These are phyloP conservation scores for Argentina silus DNA, from an alignment of 2,797 vertebrate genomes.

Conservation along the genomic window DNA sequence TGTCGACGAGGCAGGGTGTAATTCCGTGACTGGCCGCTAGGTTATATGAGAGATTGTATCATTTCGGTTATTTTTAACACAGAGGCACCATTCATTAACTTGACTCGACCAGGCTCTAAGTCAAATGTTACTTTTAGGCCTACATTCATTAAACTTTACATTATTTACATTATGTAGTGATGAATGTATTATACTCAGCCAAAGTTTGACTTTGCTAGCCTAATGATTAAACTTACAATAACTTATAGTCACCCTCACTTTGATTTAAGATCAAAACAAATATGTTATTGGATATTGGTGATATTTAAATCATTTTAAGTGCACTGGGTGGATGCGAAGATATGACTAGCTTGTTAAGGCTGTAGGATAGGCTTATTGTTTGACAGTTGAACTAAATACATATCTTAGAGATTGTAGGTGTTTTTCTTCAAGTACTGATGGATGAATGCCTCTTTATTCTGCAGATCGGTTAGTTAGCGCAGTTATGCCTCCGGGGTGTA, in stretches of 20 bases:
- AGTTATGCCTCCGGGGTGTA: neutral
- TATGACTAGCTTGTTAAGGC: too few relatives aligned
- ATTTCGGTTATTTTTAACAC: constrained; percentile 50
- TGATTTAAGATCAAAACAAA: too few relatives aligned
- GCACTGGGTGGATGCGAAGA: too few relatives aligned
- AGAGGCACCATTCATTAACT: constrained; percentile 61
- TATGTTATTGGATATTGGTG: too few relatives aligned
- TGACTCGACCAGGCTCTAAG: constrained; percentile 17
- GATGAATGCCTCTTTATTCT: neutral
- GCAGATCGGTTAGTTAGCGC: neutral
- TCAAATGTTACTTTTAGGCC: neutral
- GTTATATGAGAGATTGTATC: neutral
- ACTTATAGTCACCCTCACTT: too few relatives aligned
- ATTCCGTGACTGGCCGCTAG: constrained; percentile 46
- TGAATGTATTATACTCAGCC: too few relatives aligned
- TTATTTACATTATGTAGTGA: too few relatives aligned
- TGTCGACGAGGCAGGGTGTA: constrained; percentile 28
- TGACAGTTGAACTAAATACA: too few relatives aligned
- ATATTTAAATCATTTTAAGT: too few relatives aligned
- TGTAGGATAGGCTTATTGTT: too few relatives aligned
- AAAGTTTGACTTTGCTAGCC: too few relatives aligned
- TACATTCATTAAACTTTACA: neutral
- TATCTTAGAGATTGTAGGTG: neutral
- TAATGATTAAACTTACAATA: too few relatives aligned
- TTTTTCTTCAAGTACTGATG: neutral